Percentiles rank a stretch among this genome's conserved stretches.
Evolutionary conservation across 1,140 invertebrate genomes (phyloP).

Genomic region (Eupeodes corollae): DNA sequence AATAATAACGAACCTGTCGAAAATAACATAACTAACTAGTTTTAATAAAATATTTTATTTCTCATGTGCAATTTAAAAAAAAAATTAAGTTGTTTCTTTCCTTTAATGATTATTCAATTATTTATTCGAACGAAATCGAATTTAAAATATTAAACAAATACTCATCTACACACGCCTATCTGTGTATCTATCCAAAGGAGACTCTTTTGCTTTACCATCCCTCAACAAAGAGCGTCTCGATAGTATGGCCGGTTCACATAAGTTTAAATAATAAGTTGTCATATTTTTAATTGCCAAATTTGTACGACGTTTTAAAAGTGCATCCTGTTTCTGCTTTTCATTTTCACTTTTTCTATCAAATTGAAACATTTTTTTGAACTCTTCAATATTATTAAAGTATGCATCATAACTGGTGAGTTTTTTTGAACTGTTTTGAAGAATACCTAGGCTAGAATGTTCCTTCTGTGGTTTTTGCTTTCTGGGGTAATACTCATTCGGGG

Average conservation of each 20-base stretch:
- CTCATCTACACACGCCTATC: neutral
- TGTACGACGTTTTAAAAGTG: neutral
- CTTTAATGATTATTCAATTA: no score
- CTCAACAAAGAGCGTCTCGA: neutral
- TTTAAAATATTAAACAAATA: no score
- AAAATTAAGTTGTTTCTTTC: no score
- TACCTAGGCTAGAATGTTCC: no score
- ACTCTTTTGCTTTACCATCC: neutral
- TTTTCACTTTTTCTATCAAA: neutral
- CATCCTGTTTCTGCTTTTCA: no score
- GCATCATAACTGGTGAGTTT: constrained; percentile 5
- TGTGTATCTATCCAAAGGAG: constrained; percentile 10
- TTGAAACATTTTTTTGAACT: constrained; percentile 3
- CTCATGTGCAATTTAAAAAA: no score
- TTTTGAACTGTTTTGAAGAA: no score
- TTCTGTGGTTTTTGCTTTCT: neutral
- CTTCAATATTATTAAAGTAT: constrained; percentile 6
- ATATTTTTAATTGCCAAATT: constrained; percentile 1
- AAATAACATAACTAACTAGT: no score
- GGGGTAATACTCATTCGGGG: constrained; percentile 4
- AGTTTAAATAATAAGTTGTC: constrained; percentile 5
- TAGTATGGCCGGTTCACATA: constrained; percentile 1
- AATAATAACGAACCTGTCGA: no score
- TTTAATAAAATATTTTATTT: no score
- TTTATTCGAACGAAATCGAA: no score